Conservation (phyloP, 2,797 vertebrate species). For the Rhinogobio ventralis region DNA sequence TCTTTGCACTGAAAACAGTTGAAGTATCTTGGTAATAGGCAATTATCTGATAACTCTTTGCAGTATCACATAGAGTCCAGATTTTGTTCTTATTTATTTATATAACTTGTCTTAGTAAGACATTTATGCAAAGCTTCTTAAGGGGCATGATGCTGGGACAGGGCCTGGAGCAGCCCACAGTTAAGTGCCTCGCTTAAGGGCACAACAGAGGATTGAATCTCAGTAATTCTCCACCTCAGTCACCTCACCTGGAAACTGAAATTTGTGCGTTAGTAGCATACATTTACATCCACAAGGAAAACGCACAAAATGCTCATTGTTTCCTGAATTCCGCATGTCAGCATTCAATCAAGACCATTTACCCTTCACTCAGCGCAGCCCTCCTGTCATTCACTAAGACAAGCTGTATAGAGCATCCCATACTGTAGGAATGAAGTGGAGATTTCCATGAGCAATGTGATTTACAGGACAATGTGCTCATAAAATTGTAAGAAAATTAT, state of each 20-base stretch:
- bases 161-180: conserved; percentile 23
- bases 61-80: background rate
- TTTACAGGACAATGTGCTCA: background rate
- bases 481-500: background rate
- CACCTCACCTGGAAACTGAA: conserved; percentile 12
- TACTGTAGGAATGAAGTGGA: background rate
- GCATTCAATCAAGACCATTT: background rate
- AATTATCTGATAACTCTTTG: conserved; percentile 11
- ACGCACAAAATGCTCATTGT: background rate
- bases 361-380: background rate
- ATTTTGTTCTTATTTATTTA: conserved; percentile 22
- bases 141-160: conserved; percentile 10
- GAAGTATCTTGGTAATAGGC: background rate
- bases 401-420: background rate
- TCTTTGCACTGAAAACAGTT: conserved; percentile 9
- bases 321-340: background rate
- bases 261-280: background rate
- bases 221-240: background rate
- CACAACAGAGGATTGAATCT: conserved; percentile 18
- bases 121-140: conserved; percentile 34
- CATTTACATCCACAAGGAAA: background rate
- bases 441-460: background rate
- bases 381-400: background rate
- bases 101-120: conserved; percentile 30
- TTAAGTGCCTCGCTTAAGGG: conserved; percentile 28